These are phyloP conservation scores for Platyura marginata DNA, from an alignment of 1,140 invertebrate genomes.

Conservation along the genomic window DNA sequence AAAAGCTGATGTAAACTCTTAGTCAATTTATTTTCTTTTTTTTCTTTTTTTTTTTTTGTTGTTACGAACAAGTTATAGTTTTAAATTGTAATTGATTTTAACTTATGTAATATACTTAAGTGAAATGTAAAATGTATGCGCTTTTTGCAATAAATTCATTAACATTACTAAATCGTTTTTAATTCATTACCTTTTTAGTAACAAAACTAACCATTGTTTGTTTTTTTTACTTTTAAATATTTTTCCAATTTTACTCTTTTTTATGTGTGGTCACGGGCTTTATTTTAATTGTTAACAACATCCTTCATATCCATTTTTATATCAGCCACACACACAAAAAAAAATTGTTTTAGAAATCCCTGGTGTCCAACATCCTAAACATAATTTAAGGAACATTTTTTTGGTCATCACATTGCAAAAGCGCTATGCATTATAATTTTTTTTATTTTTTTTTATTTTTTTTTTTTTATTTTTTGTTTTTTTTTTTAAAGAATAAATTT, in stretches of 20 bases:
- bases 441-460: conserved; percentile 2
- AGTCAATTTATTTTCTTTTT: too few relatives aligned
- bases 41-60: too few relatives aligned
- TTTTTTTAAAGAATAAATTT: neutral
- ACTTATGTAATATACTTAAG: neutral
- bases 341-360: too few relatives aligned
- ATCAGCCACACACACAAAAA: neutral
- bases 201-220: neutral
- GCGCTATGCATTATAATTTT: neutral
- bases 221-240: neutral
- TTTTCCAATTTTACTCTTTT: neutral
- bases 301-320: neutral
- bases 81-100: too few relatives aligned
- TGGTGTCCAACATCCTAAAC: too few relatives aligned
- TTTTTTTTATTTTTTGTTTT: conserved; percentile 2
- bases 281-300: neutral
- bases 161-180: neutral
- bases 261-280: neutral
- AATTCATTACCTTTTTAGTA: conserved; percentile 5
- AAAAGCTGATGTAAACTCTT: too few relatives aligned
- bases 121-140: conserved; percentile 16
- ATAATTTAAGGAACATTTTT: too few relatives aligned
- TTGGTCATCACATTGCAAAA: too few relatives aligned
- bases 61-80: too few relatives aligned
- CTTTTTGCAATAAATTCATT: conserved; percentile 25